Evolutionary conservation across 2,113 vertebrate genomes (phyloP), one percentile per base, ranked within the genome.

Genomic region (Rhinogobius similis): DNA sequence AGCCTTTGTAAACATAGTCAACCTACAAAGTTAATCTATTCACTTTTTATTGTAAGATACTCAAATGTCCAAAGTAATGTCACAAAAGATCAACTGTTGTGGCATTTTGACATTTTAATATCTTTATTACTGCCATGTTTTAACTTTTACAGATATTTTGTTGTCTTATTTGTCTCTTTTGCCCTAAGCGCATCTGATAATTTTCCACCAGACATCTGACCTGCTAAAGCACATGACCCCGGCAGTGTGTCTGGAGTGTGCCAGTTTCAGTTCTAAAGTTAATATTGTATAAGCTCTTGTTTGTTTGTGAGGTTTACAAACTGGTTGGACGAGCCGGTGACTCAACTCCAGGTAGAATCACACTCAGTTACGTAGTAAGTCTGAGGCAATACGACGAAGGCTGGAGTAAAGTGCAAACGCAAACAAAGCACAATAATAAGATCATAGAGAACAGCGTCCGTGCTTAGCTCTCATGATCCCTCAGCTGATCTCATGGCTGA

Each of bases 401-500:
- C 36, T 50, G 48, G 61, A 75, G 70, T 9, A 12, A 64, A 75
- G 69, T 24, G 73, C 73, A 39, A 59, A 75, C 69, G 13, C 58
- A 62, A 72, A 73, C 79, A 80, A 72, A 86, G 79, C 70, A 70
- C 72, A 78, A 78, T 77, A 85, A 86, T 86, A 75, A 84, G 82
- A 81, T 79, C 82, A 73, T 62, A 86, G 75, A 78, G 75, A 38
- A 41, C 58, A 50, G 81, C 65, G 36, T 78, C 76, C 62, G 26
- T 65, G 65, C 76, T 62, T 72, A 16, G 79, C 77, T 79, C 68
- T 72, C 81, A 62, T 84, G 84, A 89, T 81, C 75, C 75, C 79
- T 88, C 87, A 84, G 82, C 84, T 87, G 85, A 88, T 89, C 73
- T 73, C 12, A n/a, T 68, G 62, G 78, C 89, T 81, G 86, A 83